phyloP scores from a whole-genome alignment of 2,797 vertebrate genomes.

The Coregonus suidteri region DNA sequence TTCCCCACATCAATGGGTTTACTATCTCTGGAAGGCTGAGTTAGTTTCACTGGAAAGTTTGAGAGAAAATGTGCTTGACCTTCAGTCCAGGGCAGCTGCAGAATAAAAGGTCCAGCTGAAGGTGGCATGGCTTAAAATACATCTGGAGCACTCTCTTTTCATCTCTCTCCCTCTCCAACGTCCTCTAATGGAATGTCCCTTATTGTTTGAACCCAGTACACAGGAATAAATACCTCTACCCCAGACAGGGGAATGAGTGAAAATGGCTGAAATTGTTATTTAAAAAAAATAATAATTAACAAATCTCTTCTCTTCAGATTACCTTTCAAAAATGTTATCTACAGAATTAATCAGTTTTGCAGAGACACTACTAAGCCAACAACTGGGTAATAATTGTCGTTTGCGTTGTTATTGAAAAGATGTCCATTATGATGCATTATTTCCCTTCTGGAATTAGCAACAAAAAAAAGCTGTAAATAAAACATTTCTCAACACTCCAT shows the following conservation, averaged over 20 bases:
- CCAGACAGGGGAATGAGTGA: no score
- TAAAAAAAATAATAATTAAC: no score
- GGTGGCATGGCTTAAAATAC: constrained; percentile 18
- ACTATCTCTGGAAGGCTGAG: constrained; percentile 11
- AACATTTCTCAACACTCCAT: neutral
- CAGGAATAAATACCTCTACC: no score
- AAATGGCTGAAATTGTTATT: no score
- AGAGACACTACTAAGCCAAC: neutral
- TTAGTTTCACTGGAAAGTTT: constrained; percentile 11
- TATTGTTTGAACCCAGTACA: neutral
- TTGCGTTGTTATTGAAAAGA: neutral
- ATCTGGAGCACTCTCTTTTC: neutral
- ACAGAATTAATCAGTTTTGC: no score
- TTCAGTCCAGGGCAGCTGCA: constrained; percentile 25
- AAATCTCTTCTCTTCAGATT: no score
- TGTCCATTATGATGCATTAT: neutral
- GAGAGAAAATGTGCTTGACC: constrained; percentile 29
- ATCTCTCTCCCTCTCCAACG: no score
- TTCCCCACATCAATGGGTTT: neutral
- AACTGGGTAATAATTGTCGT: neutral
- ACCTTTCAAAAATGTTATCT: no score
- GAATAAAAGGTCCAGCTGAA: constrained; percentile 25
- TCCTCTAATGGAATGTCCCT: no score
- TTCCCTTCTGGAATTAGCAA: neutral
- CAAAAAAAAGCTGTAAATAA: neutral